These are phyloP conservation scores for Melieria omissa DNA, from an alignment of 2,888 invertebrate species.

Conservation along the genomic window DNA sequence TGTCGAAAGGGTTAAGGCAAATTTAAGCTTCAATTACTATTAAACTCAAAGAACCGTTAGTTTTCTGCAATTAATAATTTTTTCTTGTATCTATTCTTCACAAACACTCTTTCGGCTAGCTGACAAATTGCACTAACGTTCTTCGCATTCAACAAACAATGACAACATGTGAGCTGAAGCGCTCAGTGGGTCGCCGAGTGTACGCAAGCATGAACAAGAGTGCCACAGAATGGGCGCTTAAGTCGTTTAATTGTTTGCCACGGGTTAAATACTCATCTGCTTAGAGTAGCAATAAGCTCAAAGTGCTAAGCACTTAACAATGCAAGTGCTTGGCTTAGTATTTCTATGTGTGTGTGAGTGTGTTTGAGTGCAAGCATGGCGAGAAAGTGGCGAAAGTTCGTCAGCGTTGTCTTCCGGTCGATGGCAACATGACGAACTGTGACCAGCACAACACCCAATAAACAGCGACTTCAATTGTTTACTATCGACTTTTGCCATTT, in stretches of 20 bases:
- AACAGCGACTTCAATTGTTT: neutral
- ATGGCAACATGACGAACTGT: neutral
- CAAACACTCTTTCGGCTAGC: too few relatives aligned
- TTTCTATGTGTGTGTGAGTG: neutral
- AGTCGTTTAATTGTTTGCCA: conserved; percentile 15
- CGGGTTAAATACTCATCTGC: conserved; percentile 15
- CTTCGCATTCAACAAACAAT: too few relatives aligned
- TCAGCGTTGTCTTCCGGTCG: too few relatives aligned
- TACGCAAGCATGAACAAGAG: neutral
- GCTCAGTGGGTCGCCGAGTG: too few relatives aligned
- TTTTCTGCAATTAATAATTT: too few relatives aligned
- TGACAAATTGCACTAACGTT: too few relatives aligned
- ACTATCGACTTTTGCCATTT: neutral
- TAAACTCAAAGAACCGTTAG: too few relatives aligned
- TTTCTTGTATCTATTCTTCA: too few relatives aligned
- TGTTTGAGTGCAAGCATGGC: neutral
- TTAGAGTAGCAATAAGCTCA: conserved; percentile 13
- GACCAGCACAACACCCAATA: neutral
- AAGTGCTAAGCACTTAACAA: conserved; percentile 4
- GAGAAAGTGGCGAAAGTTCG: too few relatives aligned
- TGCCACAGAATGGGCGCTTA: conserved; percentile 10
- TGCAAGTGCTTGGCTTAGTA: neutral
- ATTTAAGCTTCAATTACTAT: too few relatives aligned
- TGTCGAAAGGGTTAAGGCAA: too few relatives aligned
- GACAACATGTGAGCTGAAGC: too few relatives aligned